Base-by-base conservation (phyloP, 2,797 vertebrate species). In the Anableps anableps region DNA sequence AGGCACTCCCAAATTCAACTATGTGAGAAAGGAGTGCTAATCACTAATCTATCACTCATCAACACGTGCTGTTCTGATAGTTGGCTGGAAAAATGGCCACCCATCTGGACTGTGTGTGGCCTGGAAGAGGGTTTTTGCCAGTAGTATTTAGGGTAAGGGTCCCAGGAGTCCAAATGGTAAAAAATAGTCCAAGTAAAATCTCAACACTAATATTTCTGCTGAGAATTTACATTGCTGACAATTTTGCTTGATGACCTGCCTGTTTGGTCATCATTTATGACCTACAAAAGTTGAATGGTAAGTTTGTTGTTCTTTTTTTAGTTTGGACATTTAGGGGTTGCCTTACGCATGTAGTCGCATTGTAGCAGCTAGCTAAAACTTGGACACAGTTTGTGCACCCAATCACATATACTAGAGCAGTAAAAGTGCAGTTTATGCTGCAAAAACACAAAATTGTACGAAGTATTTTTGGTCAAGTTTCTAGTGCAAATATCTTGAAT, bases 21-120 rank as follows among this genome's bases (percentile, higher is more conserved):
- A 1, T 29, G 3, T 48, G 45, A 74, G 74, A n/a, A 78, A 77
- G 80, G 60, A 9, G 64, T 38, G 31, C 55, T 81, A 91, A 89
- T 93, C 79, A 75, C 4, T 78, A 70, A 78, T 88, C 76, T 78
- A 79, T 85, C 81, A 82, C 82, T 72, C 10, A 26, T 86, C 77
- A 80, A 1, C 31, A 21, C 71, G 45, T 14, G 53, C 23, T 58
- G 55, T 23, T 10, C 47, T 68, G 85, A 90, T 74, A 36, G 77
- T 53, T 77, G 78, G 76, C 55, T 55, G 74, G 83, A 31, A 81
- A 47, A 62, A 83, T 41, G 66, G 53, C 17, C 43, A 75, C 77
- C 64, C 74, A 36, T 34, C 14, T 73, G 5, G 17, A 64, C 29
- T 64, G 6, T 8, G 31, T 34, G 16, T 1, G 60, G 60, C 5